Evolutionary conservation across 2,113 vertebrate genomes (phyloP).

Genomic region (Microcebus griseorufus): DNA sequence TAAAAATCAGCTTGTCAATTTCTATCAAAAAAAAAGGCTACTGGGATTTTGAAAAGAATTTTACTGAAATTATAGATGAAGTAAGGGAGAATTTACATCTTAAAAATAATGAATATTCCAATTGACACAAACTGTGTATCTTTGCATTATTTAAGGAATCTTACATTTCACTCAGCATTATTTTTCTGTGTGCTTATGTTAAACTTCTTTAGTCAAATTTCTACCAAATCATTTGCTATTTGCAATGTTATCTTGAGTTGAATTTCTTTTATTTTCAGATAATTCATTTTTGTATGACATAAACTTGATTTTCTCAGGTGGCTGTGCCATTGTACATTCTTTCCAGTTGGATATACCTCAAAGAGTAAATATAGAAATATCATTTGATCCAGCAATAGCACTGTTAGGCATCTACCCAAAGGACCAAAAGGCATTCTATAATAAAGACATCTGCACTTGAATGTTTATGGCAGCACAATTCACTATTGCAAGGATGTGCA

Average conservation of each 20-base stretch:
- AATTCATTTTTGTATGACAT: neutral
- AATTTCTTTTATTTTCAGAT: neutral
- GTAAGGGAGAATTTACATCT: neutral
- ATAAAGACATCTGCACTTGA: too few relatives aligned
- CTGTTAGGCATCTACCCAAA: too few relatives aligned
- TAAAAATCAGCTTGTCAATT: too few relatives aligned
- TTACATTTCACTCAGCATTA: neutral
- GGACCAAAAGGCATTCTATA: too few relatives aligned
- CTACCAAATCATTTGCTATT: neutral
- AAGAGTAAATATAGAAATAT: too few relatives aligned
- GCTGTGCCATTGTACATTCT: neutral
- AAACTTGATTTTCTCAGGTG: neutral
- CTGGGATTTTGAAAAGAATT: too few relatives aligned
- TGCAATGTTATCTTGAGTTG: neutral
- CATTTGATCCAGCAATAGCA: too few relatives aligned
- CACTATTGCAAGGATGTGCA: too few relatives aligned
- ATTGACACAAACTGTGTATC: too few relatives aligned
- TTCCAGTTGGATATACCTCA: neutral
- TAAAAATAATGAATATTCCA: neutral
- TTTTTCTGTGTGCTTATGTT: neutral
- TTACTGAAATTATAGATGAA: neutral
- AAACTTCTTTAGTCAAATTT: neutral
- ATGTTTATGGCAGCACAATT: too few relatives aligned
- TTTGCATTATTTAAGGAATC: neutral
- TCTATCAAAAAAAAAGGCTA: too few relatives aligned